phyloP scores from a whole-genome alignment of 2,797 vertebrate genomes.

The Rhinella marina region DNA sequence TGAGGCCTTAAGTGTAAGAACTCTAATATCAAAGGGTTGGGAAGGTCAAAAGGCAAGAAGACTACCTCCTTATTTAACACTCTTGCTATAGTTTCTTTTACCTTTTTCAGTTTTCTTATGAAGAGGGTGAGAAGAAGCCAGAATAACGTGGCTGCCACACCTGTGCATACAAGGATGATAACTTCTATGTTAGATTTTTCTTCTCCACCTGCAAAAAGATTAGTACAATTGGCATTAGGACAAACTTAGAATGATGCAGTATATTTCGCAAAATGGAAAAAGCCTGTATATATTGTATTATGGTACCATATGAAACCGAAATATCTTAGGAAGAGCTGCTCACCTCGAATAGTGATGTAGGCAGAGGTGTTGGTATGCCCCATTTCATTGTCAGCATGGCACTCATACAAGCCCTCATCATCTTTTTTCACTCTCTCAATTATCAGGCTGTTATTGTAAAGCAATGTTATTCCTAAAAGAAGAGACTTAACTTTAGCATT shows the following conservation, averaged over 20 bases:
- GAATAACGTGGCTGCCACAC: slow-evolving; percentile 89
- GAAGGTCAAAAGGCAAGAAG: not conserved
- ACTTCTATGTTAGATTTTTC: slow-evolving; percentile 89
- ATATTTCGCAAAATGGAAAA: not conserved
- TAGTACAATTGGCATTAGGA: not conserved
- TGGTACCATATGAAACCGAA: not conserved
- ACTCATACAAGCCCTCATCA: slow-evolving; percentile 89
- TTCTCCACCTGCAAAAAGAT: slow-evolving; percentile 78
- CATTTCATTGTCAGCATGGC: slow-evolving; percentile 79
- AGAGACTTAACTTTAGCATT: not conserved
- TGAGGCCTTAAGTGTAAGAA: not conserved
- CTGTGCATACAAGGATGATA: slow-evolving; percentile 90
- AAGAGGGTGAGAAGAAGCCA: slow-evolving; percentile 94
- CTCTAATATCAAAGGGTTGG: not conserved
- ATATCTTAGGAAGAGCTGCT: slow-evolving; percentile 60
- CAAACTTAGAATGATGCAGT: not conserved
- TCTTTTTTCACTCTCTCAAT: slow-evolving; percentile 92
- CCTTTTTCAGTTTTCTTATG: slow-evolving; percentile 91
- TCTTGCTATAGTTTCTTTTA: slow-evolving; percentile 64
- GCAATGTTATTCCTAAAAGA: slow-evolving; percentile 81
- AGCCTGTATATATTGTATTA: not conserved
- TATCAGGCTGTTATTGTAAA: slow-evolving; percentile 77
- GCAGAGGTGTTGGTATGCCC: slow-evolving; percentile 82
- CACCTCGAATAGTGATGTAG: slow-evolving; percentile 83
- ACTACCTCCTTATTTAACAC: not conserved